Evolutionary conservation across 2,113 vertebrate genomes (phyloP).

Genomic region (Pseudonaja textilis): DNA sequence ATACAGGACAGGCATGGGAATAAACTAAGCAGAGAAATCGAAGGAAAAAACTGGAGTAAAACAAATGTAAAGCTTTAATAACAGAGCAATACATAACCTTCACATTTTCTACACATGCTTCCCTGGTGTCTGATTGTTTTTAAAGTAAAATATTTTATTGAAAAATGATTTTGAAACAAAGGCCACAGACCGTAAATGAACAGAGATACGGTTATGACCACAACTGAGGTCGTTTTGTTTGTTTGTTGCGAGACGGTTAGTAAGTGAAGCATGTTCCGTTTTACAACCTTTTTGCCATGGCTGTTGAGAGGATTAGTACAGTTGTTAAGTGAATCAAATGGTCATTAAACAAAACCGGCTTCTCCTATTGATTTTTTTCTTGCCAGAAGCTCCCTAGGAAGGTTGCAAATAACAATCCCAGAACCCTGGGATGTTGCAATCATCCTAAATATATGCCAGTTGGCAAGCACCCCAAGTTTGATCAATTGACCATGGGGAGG

Average conservation of each 20-base stretch:
- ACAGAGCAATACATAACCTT: background rate
- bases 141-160: background rate
- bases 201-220: background rate
- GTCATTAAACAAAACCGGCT: background rate
- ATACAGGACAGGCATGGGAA: conserved; percentile 83
- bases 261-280: background rate
- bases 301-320: background rate
- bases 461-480: background rate
- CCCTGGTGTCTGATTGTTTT: background rate
- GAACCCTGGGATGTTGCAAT: no score
- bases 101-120: background rate
- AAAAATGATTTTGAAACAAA: background rate
- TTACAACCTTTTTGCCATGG: background rate
- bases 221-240: background rate
- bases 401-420: no score
- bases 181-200: background rate
- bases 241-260: background rate
- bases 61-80: background rate
- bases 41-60: rapidly evolving
- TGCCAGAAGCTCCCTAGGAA: background rate
- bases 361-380: background rate
- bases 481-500: background rate
- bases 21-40: conserved; percentile 67
- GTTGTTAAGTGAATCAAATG: no score
- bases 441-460: no score